A percentile compares a stretch with the other conserved stretches of the same genome.
These are phyloP conservation scores for Glyphotaelius pellucidus DNA, from an alignment of 2,888 invertebrate species.

Conservation along the genomic window DNA sequence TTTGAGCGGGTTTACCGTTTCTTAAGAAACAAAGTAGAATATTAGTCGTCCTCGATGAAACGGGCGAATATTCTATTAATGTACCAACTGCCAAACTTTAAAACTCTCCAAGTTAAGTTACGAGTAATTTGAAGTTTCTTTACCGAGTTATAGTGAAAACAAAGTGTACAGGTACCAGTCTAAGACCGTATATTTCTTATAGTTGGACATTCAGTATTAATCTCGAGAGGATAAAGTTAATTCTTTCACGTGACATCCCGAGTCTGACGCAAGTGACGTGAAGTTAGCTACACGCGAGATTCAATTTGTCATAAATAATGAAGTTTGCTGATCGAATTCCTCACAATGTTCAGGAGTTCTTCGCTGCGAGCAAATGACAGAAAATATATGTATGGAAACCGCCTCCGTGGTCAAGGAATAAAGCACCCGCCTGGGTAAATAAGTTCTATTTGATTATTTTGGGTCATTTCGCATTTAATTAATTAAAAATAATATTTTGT, in stretches of 20 bases:
- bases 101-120: neutral
- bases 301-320: slow-evolving; percentile 57
- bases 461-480: no score
- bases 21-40: neutral
- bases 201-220: slow-evolving; percentile 21
- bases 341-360: slow-evolving; percentile 30
- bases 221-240: slow-evolving; percentile 50
- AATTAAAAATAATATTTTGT: no score
- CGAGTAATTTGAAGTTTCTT: neutral
- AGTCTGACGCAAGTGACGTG: slow-evolving; percentile 36
- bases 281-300: slow-evolving; percentile 53
- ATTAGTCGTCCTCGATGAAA: neutral
- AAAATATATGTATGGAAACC: neutral
- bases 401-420: no score
- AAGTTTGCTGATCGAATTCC: slow-evolving; percentile 40
- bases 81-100: neutral
- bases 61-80: neutral
- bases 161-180: neutral
- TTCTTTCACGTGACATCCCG: slow-evolving; percentile 55
- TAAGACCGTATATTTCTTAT: neutral
- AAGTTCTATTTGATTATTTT: no score
- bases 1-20: no score
- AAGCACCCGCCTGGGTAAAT: no score
- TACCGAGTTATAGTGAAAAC: neutral
- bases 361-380: neutral